A percentile compares a stretch with the other conserved stretches of the same genome.
These are phyloP conservation scores for Corella eumyota DNA, from an alignment of 23 tunicate genomes.

Conservation along the genomic window DNA sequence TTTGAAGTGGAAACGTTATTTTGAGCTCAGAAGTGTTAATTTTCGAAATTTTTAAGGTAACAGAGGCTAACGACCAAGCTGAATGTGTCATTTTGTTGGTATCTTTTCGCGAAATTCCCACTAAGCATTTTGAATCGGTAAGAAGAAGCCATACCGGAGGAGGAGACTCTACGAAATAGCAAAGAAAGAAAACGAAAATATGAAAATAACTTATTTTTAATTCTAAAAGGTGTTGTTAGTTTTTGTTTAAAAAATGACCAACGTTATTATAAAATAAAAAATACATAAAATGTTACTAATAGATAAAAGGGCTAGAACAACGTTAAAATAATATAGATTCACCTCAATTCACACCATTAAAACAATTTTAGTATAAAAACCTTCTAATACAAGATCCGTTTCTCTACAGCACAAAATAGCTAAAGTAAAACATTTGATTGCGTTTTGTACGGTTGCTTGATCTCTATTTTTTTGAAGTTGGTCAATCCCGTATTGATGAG, in stretches of 20 bases:
- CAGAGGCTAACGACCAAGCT: conserved; percentile 55
- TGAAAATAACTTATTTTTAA: no score
- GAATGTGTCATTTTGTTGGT: conserved; percentile 44
- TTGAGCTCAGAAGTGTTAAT: conserved; percentile 10
- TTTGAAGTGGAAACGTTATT: conserved; percentile 22
- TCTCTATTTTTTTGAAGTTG: conserved; percentile 25
- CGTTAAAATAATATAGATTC: not conserved
- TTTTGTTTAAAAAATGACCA: not conserved
- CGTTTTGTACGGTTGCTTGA: conserved; percentile 21
- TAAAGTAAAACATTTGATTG: conserved; percentile 40
- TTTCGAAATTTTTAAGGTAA: not conserved
- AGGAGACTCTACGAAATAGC: conserved; percentile 17
- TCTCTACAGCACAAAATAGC: conserved; percentile 67
- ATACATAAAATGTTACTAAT: not conserved
- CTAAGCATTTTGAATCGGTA: conserved; percentile 56
- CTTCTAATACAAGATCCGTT: conserved; percentile 57
- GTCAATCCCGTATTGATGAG: conserved; percentile 48
- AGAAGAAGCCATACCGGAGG: conserved; percentile 39
- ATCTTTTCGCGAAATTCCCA: conserved; percentile 47
- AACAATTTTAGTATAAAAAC: conserved; percentile 17
- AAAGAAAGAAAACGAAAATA: not conserved
- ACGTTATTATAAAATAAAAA: not conserved
- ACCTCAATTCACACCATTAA: conserved; percentile 1
- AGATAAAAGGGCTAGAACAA: not conserved
- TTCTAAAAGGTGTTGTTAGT: no score